Conservation (phyloP, 2,113 vertebrate genomes). For the Tragulus kanchil region DNA sequence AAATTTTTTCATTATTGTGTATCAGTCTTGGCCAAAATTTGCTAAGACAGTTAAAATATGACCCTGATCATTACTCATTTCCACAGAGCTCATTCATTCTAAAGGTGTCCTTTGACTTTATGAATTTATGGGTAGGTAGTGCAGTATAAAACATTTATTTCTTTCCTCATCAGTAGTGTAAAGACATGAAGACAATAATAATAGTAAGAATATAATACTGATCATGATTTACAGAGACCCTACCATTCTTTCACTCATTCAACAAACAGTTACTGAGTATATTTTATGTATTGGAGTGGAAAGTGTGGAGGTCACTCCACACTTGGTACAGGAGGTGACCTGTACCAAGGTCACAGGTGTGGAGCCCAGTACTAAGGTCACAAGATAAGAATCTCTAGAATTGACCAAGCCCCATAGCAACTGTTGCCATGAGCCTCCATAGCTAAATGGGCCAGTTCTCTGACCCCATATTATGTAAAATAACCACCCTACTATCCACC, state of each 20-base stretch:
- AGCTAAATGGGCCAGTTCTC: too few species aligned
- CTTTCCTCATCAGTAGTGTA: background rate
- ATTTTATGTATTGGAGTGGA: background rate
- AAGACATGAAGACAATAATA: conserved; percentile 21
- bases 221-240: background rate
- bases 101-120: conserved; percentile 41
- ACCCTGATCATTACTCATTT: conserved; percentile 40
- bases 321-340: too few species aligned
- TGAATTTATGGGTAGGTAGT: background rate
- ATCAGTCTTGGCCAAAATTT: conserved; percentile 21
- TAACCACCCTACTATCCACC: too few species aligned
- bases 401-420: too few species aligned
- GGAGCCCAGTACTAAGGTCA: too few species aligned
- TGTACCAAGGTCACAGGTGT: too few species aligned
- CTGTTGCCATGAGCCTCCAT: too few species aligned
- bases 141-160: background rate
- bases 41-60: conserved; percentile 13
- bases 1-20: background rate
- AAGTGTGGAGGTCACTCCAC: too few species aligned
- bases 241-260: background rate
- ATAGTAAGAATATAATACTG: background rate
- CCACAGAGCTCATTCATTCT: background rate
- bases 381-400: too few species aligned
- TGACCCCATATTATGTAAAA: too few species aligned
- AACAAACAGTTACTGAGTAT: background rate